Percentiles rank a stretch among this genome's conserved stretches.
phyloP scores from a whole-genome alignment of 2,113 vertebrate genomes.

The Daphoenositta chrysoptera region DNA sequence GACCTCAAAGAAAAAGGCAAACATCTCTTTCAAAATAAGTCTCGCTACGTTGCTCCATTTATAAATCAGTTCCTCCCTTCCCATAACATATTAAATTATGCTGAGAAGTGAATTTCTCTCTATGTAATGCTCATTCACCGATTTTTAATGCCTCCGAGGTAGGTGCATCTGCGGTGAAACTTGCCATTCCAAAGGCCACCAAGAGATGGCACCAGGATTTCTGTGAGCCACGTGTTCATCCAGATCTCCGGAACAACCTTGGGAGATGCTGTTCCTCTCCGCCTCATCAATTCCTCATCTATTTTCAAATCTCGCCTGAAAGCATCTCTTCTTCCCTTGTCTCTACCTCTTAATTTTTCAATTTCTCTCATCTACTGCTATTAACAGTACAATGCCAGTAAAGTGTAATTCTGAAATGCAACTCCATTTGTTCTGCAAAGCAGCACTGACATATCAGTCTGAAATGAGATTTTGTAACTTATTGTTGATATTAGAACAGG shows the following conservation, averaged over 20 bases:
- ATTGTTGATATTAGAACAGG: slow-evolving; percentile 40
- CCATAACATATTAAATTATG: not conserved
- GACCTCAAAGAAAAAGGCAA: not conserved
- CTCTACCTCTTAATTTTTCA: slow-evolving; percentile 34
- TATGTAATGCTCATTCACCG: not conserved
- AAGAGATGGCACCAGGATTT: slow-evolving; percentile 55
- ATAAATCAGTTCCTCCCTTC: not conserved
- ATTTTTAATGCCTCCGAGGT: not conserved
- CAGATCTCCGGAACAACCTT: not conserved
- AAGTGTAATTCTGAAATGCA: slow-evolving; percentile 17
- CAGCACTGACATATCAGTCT: slow-evolving; percentile 2
- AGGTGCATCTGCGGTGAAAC: not conserved
- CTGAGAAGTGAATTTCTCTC: not conserved
- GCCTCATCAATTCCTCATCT: slow-evolving; percentile 27
- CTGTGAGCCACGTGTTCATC: not conserved
- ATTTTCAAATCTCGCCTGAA: slow-evolving; percentile 37
- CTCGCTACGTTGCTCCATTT: not conserved
- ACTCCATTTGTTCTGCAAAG: slow-evolving; percentile 54
- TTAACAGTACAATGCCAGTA: not conserved
- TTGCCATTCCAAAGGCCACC: slow-evolving; percentile 21
- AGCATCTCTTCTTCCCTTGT: not conserved
- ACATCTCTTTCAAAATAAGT: not conserved
- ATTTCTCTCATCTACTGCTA: slow-evolving; percentile 18
- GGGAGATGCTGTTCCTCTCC: not conserved
- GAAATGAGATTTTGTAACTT: slow-evolving; percentile 51